phyloP scores from a whole-genome alignment of 2,888 invertebrate genomes.

The Camponotus fellah region DNA sequence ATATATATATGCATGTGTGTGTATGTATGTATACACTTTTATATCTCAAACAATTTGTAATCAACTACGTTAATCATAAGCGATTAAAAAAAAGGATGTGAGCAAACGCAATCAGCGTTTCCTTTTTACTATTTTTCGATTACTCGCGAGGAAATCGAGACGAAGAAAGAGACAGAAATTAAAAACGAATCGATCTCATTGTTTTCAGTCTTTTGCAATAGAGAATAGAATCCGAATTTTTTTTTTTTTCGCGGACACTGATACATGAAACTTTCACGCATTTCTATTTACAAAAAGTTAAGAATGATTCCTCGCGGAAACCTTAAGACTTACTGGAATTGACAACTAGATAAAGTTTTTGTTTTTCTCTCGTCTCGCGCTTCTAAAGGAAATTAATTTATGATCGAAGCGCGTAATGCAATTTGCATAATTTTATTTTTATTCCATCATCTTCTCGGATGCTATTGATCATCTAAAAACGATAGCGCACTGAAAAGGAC shows the following conservation, averaged over 20 bases:
- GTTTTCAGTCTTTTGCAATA: constrained; percentile 68
- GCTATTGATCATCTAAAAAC: constrained; percentile 32
- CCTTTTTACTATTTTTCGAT: background rate
- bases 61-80: constrained; percentile 43
- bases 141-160: constrained; percentile 37
- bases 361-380: constrained; percentile 5
- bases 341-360: constrained; percentile 66
- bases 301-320: constrained; percentile 31
- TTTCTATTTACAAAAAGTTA: constrained; percentile 63
- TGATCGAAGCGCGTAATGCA: constrained; percentile 17
- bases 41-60: constrained; percentile 58
- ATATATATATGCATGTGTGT: background rate
- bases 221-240: constrained; percentile 13
- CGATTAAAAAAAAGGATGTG: constrained; percentile 40
- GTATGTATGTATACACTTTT: background rate
- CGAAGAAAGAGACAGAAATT: constrained; percentile 35
- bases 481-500: constrained; percentile 53
- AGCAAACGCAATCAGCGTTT: constrained; percentile 23
- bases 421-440: constrained; percentile 34
- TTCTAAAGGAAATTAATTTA: constrained; percentile 40
- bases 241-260: constrained; percentile 37
- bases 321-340: constrained; percentile 62
- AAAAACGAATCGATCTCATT: constrained; percentile 55
- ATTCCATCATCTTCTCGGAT: constrained; percentile 12
- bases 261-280: constrained; percentile 55